Evolutionary conservation across 2,888 invertebrate species (phyloP), one percentile per base, ranked within the genome.

Genomic region (Cantharis nigra): DNA sequence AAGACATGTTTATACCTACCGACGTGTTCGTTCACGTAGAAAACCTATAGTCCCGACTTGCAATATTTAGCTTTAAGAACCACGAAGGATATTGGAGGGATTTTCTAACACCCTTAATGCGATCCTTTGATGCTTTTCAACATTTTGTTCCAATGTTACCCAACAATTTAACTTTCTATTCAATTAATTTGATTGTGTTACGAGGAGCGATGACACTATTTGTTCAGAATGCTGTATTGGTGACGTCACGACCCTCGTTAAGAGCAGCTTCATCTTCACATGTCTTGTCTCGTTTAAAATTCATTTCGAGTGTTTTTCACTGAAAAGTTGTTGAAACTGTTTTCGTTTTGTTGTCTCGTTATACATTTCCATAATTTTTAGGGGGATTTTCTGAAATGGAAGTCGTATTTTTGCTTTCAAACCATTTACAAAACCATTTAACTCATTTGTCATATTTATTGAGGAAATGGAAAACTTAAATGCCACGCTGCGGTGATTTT

Each of bases 41-140:
- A 83, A 83, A 78, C 80, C 79, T 79, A 16, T 0, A 82, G 80
- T 81, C 76, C 80, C 74, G 76, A 78, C 81, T 79, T 79, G 81
- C 80, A 83, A 67, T 67, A 26, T 65, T 84, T 84, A 83, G 83
- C 16, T 16, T 16, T 16, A 16, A 16, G 16, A 16, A 16, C 16
- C 16, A 1, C 16, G 0, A 16, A 16, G 82, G 3, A 33, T 33
- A 13, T 33, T 3, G 5, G 49, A n/a, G 49, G 49, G 5, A n/a
- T 49, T 49, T n/a, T n/a, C n/a, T 49, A n/a, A 49, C 49, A 49
- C 49, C 7, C 49, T 49, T 49, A 49, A 49, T 49, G 23, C 65
- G 20, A 65, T 65, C 65, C 13, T 65, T 65, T 23, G 23, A 65
- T 23, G 13, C 23, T 23, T 65, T 23, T 65, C 23, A 20, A 65